These are phyloP conservation scores for Varanus komodoensis DNA, from an alignment of 2,113 vertebrate species.

Conservation along the genomic window DNA sequence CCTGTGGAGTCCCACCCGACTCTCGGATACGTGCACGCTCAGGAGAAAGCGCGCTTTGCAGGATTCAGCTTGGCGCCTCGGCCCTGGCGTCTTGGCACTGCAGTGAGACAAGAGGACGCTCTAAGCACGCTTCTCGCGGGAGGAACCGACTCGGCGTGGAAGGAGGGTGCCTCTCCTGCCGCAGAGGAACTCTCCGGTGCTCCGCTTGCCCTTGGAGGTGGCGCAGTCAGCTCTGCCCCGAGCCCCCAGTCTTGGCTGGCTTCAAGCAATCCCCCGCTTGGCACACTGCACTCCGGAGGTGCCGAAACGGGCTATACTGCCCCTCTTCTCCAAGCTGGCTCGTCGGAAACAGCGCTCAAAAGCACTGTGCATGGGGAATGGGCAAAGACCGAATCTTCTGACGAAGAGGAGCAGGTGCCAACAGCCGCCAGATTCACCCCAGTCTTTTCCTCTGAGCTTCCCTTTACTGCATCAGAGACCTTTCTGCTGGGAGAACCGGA, in stretches of 20 bases:
- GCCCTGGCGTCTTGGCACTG: not conserved
- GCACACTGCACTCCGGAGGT: accelerated
- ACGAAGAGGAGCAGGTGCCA: not conserved
- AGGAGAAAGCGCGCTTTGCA: not conserved
- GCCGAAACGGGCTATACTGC: accelerated
- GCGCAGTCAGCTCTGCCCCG: accelerated
- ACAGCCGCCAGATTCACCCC: not conserved
- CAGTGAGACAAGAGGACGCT: accelerated
- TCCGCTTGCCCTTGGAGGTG: not conserved
- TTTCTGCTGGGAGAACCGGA: not conserved
- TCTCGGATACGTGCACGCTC: accelerated
- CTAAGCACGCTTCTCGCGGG: not conserved
- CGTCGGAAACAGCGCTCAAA: not conserved
- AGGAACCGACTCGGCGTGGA: not conserved
- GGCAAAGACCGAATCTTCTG: not conserved
- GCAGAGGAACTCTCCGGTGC: not conserved
- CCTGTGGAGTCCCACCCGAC: accelerated
- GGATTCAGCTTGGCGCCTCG: no score
- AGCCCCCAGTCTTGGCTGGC: accelerated
- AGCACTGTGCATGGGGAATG: not conserved
- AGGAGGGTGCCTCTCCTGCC: not conserved
- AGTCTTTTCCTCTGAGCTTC: accelerated
- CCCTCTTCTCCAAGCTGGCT: not conserved
- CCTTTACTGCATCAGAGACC: accelerated
- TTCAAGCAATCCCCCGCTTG: not conserved